phyloP scores from a whole-genome alignment of 1,140 invertebrate species.

The Lordiphosa collinella region DNA sequence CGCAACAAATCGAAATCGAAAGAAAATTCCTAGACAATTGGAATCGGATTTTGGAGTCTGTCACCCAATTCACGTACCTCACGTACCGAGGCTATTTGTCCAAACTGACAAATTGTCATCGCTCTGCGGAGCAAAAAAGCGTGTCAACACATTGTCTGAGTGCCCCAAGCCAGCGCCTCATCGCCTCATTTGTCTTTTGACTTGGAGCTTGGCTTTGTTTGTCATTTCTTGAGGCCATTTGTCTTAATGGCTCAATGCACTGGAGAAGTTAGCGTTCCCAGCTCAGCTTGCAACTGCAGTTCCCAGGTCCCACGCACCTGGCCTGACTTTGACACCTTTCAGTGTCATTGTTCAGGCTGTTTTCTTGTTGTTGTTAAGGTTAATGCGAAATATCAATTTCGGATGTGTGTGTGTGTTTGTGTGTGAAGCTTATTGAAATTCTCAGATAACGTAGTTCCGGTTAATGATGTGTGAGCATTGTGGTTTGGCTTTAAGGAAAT shows the following conservation, averaged over 20 bases:
- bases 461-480: background rate
- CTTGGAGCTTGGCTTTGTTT: conserved; percentile 37
- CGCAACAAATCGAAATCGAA: conserved; percentile 3
- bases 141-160: conserved; percentile 13
- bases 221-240: conserved; percentile 55
- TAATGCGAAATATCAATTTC: conserved; percentile 10
- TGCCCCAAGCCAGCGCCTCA: conserved; percentile 10
- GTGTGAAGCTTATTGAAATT: conserved; percentile 7
- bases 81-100: conserved; percentile 5
- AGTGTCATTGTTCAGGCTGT: conserved; percentile 30
- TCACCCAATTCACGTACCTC: conserved; percentile 11
- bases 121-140: conserved; percentile 7
- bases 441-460: conserved; percentile 5
- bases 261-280: conserved; percentile 15
- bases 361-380: background rate
- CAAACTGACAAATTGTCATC: conserved; percentile 9
- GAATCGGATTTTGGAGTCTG: background rate
- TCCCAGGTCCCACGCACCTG: conserved; percentile 24
- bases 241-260: conserved; percentile 49
- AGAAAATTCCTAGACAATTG: conserved; percentile 3
- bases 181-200: conserved; percentile 11
- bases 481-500: conserved; percentile 6
- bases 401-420: background rate
- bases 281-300: conserved; percentile 38
- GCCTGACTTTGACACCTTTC: conserved; percentile 32